A percentile compares a stretch with the other conserved stretches of the same genome.
Evolutionary conservation across 1,140 invertebrate species (phyloP).

Genomic region (Dreissena rostriformis): DNA sequence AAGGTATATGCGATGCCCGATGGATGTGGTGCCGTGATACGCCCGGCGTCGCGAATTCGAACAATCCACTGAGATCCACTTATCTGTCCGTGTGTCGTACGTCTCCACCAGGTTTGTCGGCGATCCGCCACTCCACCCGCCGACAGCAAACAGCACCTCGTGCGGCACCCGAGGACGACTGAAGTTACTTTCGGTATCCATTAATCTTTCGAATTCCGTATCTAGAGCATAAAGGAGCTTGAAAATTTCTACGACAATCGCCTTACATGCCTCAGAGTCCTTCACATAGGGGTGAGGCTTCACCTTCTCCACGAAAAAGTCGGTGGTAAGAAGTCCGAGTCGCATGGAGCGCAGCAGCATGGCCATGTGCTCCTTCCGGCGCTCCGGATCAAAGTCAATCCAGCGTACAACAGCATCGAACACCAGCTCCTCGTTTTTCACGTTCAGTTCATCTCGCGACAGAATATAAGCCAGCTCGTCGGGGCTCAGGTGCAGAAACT

Average conservation of each 20-base stretch:
- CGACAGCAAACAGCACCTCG: no score
- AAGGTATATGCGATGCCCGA: constrained; percentile 86
- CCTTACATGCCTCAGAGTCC: constrained; percentile 85
- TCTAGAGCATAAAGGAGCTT: constrained; percentile 83
- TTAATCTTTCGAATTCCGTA: background rate
- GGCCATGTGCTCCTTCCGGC: constrained; percentile 91
- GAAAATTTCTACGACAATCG: constrained; percentile 88
- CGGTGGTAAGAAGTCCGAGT: constrained; percentile 91
- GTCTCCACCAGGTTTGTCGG: no score
- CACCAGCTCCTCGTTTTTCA: constrained; percentile 96
- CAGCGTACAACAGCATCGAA: constrained; percentile 97
- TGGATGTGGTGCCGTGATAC: constrained; percentile 87
- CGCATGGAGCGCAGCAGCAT: constrained; percentile 89
- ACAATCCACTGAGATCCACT: no score
- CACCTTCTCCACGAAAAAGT: constrained; percentile 87
- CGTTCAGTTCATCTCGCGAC: constrained; percentile 97
- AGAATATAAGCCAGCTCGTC: constrained; percentile 97
- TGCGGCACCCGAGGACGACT: no score
- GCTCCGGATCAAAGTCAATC: constrained; percentile 97
- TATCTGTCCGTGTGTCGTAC: no score
- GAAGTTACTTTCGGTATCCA: constrained; percentile 53
- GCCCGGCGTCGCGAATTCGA: constrained; percentile 82
- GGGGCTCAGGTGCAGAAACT: constrained; percentile 95
- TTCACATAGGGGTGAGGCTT: constrained; percentile 86
- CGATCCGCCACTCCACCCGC: no score